phyloP scores from a whole-genome alignment of 2,888 invertebrate species.

The Drosophila nr. perissopoda region DNA sequence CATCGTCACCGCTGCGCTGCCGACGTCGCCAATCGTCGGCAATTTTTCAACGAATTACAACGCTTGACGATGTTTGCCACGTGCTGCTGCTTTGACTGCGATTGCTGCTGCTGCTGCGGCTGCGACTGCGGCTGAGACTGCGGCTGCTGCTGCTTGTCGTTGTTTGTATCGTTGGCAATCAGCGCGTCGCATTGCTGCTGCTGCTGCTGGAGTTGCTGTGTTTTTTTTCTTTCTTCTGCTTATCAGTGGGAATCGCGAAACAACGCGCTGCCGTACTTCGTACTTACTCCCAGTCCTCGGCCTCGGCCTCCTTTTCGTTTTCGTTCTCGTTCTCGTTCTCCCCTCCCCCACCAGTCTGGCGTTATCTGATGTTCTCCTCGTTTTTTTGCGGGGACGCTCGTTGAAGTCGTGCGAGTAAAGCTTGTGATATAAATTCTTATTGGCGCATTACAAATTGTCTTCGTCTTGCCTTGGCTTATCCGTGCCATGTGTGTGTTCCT shows the following conservation, averaged over 20 bases:
- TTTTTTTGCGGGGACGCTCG: conserved; percentile 33
- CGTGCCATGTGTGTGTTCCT: conserved; percentile 7
- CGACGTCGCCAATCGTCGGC: conserved; percentile 66
- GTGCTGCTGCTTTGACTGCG: conserved; percentile 27
- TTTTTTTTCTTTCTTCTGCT: conserved; percentile 25
- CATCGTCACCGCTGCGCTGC: conserved; percentile 57
- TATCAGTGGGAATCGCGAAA: conserved; percentile 60
- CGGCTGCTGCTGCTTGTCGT: conserved; percentile 16
- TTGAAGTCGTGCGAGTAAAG: conserved; percentile 49
- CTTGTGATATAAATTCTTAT: conserved; percentile 79
- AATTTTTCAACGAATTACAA: conserved; percentile 76
- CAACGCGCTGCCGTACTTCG: conserved; percentile 22
- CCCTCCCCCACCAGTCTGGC: conserved; percentile 16
- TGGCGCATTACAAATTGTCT: conserved; percentile 81
- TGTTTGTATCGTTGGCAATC: conserved; percentile 36
- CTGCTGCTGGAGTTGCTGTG: conserved; percentile 24
- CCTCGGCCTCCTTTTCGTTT: background rate
- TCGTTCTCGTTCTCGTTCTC: background rate
- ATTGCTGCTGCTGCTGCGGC: conserved; percentile 21
- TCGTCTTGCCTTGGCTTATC: conserved; percentile 31
- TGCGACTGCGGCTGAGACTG: conserved; percentile 21
- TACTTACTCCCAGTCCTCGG: background rate
- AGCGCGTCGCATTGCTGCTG: conserved; percentile 13
- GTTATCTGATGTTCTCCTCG: conserved; percentile 47
- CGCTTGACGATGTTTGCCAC: conserved; percentile 63